Percentiles rank a stretch among this genome's conserved stretches.
These are phyloP conservation scores for Botia kubotai DNA, from an alignment of 2,797 vertebrate genomes.

Conservation along the genomic window DNA sequence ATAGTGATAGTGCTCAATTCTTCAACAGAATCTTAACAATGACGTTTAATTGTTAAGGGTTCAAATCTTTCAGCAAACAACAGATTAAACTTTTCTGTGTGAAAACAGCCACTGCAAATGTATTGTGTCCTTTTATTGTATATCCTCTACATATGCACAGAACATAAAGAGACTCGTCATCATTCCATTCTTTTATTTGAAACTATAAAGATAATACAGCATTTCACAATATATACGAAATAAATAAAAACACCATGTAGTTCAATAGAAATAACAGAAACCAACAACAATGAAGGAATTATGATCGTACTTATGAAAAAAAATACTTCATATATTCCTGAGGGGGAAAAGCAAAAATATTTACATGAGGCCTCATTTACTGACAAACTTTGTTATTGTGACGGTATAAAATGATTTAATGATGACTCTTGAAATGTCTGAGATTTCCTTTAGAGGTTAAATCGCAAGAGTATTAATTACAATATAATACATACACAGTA, in stretches of 20 bases:
- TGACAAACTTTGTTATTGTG: neutral
- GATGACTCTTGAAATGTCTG: neutral
- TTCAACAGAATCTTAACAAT: no score
- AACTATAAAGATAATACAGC: conserved; percentile 37
- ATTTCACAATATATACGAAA: conserved; percentile 48
- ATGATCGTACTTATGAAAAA: conserved; percentile 7
- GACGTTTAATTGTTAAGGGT: no score
- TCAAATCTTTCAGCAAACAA: no score
- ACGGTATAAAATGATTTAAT: neutral
- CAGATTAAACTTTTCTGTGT: no score
- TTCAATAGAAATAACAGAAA: conserved; percentile 20
- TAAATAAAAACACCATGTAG: conserved; percentile 46
- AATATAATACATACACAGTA: conserved; percentile 7
- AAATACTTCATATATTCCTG: neutral
- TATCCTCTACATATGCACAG: neutral
- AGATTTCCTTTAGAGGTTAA: neutral
- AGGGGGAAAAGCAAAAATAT: neutral
- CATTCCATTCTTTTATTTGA: conserved; percentile 40
- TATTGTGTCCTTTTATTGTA: neutral
- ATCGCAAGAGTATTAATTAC: conserved; percentile 3
- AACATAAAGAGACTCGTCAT: neutral
- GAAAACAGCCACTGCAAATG: neutral
- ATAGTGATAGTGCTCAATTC: no score
- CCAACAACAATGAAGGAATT: conserved; percentile 24
- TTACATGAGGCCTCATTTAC: neutral